phyloP scores from a whole-genome alignment of 2,797 vertebrate species.

The Cryptoprocta ferox region DNA sequence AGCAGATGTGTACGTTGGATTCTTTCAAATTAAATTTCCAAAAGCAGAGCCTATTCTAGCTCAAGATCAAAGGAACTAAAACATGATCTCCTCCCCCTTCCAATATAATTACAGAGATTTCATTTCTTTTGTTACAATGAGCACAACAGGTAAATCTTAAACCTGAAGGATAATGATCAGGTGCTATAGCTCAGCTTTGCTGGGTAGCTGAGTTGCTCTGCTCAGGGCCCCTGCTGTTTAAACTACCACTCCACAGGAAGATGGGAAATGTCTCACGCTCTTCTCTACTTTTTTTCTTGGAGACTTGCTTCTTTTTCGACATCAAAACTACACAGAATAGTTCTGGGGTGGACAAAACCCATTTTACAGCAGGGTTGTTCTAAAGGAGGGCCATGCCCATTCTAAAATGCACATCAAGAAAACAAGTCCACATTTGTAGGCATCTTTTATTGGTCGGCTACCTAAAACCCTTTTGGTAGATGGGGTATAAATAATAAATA shows the following conservation, averaged over 20 bases:
- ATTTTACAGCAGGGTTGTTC: background rate
- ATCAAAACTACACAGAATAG: background rate
- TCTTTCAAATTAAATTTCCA: slow-evolving; percentile 82
- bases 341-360: background rate
- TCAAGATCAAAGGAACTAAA: slow-evolving; percentile 81
- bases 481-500: slow-evolving; percentile 75
- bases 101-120: slow-evolving; percentile 79
- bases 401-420: background rate
- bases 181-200: slow-evolving; percentile 29
- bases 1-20: slow-evolving; percentile 80
- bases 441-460: background rate
- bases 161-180: slow-evolving; percentile 74
- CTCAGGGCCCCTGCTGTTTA: slow-evolving; percentile 63
- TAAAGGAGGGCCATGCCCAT: background rate
- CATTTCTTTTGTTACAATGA: slow-evolving; percentile 75
- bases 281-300: slow-evolving; percentile 15
- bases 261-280: background rate
- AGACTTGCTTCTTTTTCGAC: background rate
- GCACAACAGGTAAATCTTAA: slow-evolving; percentile 84
- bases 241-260: slow-evolving; percentile 57
- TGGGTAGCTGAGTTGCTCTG: background rate
- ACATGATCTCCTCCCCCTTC: slow-evolving; percentile 75
- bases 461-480: slow-evolving; percentile 51
- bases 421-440: background rate
- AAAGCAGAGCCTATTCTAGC: slow-evolving; percentile 75